phyloP scores from a whole-genome alignment of 35 echinoderm and acorn worm species.

The Nesometra sesokonis region DNA sequence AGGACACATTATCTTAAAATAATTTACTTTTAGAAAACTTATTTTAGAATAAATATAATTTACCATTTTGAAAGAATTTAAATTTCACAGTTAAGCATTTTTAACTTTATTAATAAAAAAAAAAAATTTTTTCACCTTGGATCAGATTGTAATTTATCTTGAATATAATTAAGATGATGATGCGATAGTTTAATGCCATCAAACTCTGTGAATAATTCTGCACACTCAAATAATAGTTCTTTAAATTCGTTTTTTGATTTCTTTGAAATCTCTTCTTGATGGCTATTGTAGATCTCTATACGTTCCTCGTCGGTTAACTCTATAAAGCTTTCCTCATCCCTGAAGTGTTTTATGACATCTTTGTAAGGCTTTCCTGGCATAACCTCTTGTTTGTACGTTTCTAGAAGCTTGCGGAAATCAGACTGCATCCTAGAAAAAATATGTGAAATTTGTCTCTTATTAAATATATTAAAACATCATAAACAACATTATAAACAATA shows the following conservation, averaged over 20 bases:
- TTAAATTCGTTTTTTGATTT: conserved; percentile 27
- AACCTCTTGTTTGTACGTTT: conserved; percentile 36
- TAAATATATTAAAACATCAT: no score
- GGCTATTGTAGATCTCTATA: conserved; percentile 49
- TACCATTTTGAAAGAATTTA: no score
- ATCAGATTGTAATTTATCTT: conserved; percentile 23
- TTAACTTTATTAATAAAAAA: no score
- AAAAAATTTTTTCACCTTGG: conserved; percentile 3
- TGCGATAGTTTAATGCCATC: conserved; percentile 19
- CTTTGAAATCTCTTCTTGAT: conserved; percentile 54
- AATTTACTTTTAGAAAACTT: no score
- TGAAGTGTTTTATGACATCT: conserved; percentile 26
- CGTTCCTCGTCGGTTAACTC: conserved; percentile 39
- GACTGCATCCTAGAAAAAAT: conserved; percentile 70
- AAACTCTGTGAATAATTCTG: conserved; percentile 33
- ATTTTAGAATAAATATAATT: no score
- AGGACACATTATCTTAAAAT: no score
- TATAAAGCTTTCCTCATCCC: conserved; percentile 35
- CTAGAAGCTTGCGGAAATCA: conserved; percentile 71
- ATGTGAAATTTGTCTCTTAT: no score
- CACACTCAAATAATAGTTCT: conserved; percentile 64
- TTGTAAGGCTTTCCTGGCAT: conserved; percentile 46
- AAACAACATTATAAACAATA: no score
- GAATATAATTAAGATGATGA: conserved; percentile 13
- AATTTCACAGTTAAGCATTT: no score